Percentiles rank a stretch among this genome's conserved stretches.
Evolutionary conservation across 2,797 vertebrate genomes (phyloP).

Genomic region (Halcyon chelicuti): DNA sequence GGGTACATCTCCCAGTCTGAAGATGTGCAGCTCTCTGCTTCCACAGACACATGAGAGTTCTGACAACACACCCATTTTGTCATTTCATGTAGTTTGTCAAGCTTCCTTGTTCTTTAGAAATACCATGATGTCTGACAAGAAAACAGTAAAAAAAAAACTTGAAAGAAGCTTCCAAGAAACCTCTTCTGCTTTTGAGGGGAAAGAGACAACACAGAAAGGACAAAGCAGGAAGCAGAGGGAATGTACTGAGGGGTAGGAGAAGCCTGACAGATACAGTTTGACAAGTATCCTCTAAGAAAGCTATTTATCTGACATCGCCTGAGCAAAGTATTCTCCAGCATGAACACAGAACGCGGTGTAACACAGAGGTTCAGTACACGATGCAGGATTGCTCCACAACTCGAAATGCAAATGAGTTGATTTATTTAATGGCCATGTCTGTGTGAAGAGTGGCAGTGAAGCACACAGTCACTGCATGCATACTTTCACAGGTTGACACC

Average conservation of each 20-base stretch:
- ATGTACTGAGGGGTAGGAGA: background rate
- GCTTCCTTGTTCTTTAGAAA: slow-evolving; percentile 29
- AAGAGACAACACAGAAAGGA: slow-evolving; percentile 16
- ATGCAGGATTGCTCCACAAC: slow-evolving; percentile 62
- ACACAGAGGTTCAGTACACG: slow-evolving; percentile 49
- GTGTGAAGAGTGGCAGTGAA: slow-evolving; percentile 64
- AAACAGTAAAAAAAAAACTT: background rate
- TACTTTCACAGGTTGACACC: slow-evolving; percentile 70
- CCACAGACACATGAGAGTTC: background rate
- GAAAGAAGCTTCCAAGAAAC: slow-evolving; percentile 28
- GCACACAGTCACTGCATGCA: slow-evolving; percentile 65
- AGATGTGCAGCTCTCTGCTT: background rate
- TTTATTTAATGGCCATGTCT: slow-evolving; percentile 51
- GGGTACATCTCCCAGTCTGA: background rate
- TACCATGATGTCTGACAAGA: background rate
- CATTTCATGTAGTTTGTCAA: background rate
- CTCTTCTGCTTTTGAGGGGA: background rate
- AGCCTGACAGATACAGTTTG: slow-evolving; percentile 1
- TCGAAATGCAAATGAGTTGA: slow-evolving; percentile 44
- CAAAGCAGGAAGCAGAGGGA: background rate
- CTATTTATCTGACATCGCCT: background rate
- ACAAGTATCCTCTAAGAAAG: background rate
- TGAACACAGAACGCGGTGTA: background rate
- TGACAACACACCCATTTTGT: background rate
- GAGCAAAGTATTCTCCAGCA: background rate